phyloP scores from a whole-genome alignment of 2,797 vertebrate species.

The Delichon dasypus region DNA sequence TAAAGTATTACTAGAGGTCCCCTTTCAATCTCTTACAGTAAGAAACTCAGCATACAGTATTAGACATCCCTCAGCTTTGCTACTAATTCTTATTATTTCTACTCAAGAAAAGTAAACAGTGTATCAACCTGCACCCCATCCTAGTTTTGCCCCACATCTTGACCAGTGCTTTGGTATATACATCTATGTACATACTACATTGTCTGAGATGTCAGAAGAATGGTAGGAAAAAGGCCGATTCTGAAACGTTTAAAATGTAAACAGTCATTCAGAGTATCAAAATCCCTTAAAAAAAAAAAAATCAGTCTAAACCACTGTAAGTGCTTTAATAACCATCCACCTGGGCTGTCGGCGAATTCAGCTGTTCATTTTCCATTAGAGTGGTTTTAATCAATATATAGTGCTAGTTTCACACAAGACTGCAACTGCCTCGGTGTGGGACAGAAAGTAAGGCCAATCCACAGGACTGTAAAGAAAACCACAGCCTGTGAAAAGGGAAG shows the following conservation, averaged over 20 bases:
- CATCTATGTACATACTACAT: conserved; percentile 24
- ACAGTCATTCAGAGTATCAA: background rate
- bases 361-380: background rate
- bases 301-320: background rate
- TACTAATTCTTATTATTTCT: conserved; percentile 21
- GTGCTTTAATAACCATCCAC: background rate
- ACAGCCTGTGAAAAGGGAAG: background rate
- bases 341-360: background rate
- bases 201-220: background rate
- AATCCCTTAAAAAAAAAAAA: background rate
- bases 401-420: background rate
- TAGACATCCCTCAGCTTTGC: background rate
- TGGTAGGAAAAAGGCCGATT: background rate
- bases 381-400: conserved; percentile 1
- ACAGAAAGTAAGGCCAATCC: background rate
- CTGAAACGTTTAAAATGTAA: conserved; percentile 28
- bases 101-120: background rate
- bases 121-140: background rate
- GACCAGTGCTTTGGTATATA: conserved; percentile 27
- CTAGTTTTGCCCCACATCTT: background rate
- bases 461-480: background rate
- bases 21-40: conserved; percentile 5
- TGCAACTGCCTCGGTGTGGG: background rate
- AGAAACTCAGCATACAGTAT: background rate
- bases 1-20: background rate